Conservation (phyloP, 1,140 invertebrate genomes). For the Trypoxylus dichotomus region DNA sequence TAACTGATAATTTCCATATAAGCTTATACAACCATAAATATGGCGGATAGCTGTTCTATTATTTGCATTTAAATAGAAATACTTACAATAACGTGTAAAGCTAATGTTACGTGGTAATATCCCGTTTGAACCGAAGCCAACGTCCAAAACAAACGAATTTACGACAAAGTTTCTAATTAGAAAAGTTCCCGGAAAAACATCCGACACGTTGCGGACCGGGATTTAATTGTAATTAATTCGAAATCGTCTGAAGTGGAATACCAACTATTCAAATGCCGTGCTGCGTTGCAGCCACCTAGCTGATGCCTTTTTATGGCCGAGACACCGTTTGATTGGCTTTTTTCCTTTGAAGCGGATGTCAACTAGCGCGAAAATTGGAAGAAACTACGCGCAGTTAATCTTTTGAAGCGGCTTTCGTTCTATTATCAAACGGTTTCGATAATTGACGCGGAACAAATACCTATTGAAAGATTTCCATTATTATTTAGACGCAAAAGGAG, state of each 20-base stretch:
- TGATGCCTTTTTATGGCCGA: neutral
- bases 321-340: neutral
- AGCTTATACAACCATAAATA: too few relatives aligned
- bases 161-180: slow-evolving; percentile 11
- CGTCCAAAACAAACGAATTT: neutral
- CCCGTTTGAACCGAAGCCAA: neutral
- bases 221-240: slow-evolving; percentile 20
- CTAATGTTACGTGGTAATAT: neutral
- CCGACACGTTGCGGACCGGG: neutral
- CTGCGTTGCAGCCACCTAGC: neutral
- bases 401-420: too few relatives aligned
- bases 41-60: too few relatives aligned
- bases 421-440: too few relatives aligned
- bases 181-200: slow-evolving; percentile 18
- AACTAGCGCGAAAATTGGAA: too few relatives aligned
- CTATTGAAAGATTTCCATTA: too few relatives aligned
- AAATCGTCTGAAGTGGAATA: neutral
- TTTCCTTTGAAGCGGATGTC: neutral
- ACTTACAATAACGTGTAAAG: neutral
- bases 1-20: too few relatives aligned
- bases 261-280: neutral
- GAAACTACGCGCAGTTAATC: too few relatives aligned
- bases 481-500: too few relatives aligned
- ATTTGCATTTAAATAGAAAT: neutral
- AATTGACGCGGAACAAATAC: too few relatives aligned